Evolutionary conservation across 2,113 vertebrate genomes (phyloP).

Genomic region (Osmerus mordax): DNA sequence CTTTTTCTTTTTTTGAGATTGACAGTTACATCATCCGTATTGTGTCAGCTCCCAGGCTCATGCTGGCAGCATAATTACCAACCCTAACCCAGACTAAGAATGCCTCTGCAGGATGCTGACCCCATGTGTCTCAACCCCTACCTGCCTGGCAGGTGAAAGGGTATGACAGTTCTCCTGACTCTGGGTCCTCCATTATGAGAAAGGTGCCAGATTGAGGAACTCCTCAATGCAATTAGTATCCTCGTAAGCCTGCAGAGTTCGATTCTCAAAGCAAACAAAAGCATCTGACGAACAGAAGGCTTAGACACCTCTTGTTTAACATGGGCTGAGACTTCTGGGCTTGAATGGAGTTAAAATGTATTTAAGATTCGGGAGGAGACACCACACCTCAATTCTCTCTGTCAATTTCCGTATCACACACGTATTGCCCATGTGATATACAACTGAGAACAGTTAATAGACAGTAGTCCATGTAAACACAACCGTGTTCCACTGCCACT

Average conservation of each 20-base stretch:
- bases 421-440: too few species aligned
- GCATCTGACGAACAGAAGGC: conserved; percentile 51
- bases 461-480: too few species aligned
- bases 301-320: conserved; percentile 63
- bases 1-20: conserved; percentile 39
- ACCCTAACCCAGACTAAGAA: conserved; percentile 65
- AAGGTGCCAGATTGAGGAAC: conserved; percentile 38
- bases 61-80: conserved; percentile 69
- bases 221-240: conserved; percentile 64
- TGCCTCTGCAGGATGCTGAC: conserved; percentile 61
- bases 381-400: too few species aligned
- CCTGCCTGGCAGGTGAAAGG: conserved; percentile 54
- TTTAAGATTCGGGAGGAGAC: too few species aligned
- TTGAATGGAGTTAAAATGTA: conserved; percentile 3
- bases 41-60: conserved; percentile 60
- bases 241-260: conserved; percentile 53
- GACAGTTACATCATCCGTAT: conserved; percentile 53
- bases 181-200: conserved; percentile 44
- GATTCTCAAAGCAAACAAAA: conserved; percentile 62
- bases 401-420: too few species aligned
- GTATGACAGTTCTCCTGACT: conserved; percentile 35
- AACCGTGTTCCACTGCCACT: too few species aligned
- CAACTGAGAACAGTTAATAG: too few species aligned
- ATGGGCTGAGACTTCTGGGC: conserved; percentile 37
- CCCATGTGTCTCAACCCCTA: conserved; percentile 52